Evolutionary conservation across 2,797 vertebrate species (phyloP).

Genomic region (Cephalopachus bancanus): DNA sequence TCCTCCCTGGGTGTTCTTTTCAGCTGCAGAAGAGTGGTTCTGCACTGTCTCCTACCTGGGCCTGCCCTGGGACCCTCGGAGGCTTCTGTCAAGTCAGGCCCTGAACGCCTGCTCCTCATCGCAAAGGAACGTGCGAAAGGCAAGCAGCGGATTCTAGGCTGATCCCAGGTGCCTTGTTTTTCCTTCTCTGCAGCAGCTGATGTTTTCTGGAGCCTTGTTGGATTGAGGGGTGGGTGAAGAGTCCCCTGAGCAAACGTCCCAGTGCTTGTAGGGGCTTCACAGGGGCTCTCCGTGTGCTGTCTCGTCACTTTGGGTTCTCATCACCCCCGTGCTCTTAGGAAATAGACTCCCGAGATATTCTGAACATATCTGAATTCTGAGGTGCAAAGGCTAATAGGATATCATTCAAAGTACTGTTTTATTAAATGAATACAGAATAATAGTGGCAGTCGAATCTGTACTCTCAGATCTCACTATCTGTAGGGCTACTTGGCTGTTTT

Average conservation of each 20-base stretch:
- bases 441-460: not conserved
- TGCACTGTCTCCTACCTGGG: not conserved
- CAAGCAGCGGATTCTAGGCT: not conserved
- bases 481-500: not conserved
- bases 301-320: not conserved
- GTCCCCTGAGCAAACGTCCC: too few relatives aligned
- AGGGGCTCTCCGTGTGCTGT: not conserved
- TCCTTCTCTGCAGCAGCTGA: not conserved
- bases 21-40: too few relatives aligned
- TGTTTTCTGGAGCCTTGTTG: not conserved
- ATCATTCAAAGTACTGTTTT: not conserved
- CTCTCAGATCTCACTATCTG: not conserved
- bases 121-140: not conserved
- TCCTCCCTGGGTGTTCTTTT: not conserved
- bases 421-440: not conserved
- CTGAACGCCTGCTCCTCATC: accelerated
- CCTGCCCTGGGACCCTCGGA: not conserved
- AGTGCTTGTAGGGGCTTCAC: not conserved
- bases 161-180: not conserved
- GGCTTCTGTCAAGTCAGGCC: not conserved
- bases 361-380: not conserved
- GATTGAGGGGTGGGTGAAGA: too few relatives aligned
- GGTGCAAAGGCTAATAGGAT: not conserved
- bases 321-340: not conserved
- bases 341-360: not conserved